Percentiles rank a stretch among this genome's conserved stretches.
Conservation (phyloP, 1,140 invertebrate genomes). For the Diorhabda carinulata region DNA sequence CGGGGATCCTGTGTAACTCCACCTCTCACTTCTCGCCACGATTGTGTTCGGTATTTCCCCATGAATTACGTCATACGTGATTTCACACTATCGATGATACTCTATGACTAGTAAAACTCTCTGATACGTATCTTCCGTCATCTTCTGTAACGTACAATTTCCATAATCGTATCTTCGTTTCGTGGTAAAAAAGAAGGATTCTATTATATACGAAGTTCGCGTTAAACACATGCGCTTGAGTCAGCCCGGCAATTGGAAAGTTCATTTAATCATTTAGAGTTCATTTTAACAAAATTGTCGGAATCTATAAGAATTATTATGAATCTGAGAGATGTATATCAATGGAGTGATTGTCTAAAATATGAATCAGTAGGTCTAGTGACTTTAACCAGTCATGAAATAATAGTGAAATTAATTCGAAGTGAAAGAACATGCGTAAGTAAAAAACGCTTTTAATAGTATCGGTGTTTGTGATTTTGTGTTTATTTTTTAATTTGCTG, state of each 20-base stretch:
- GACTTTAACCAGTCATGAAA: conserved; percentile 9
- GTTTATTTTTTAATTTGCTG: too few species aligned
- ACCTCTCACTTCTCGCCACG: not conserved
- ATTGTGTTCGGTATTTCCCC: conserved; percentile 9
- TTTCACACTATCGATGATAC: not conserved
- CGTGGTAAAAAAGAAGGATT: too few species aligned
- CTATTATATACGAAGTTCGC: too few species aligned
- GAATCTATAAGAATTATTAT: conserved; percentile 12
- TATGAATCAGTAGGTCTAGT: conserved; percentile 6
- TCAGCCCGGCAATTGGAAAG: conserved; percentile 14
- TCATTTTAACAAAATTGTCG: conserved; percentile 16
- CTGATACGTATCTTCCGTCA: not conserved
- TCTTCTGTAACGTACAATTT: not conserved
- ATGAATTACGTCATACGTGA: conserved; percentile 8
- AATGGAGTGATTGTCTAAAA: conserved; percentile 13
- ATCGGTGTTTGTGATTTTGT: too few species aligned
- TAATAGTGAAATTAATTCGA: conserved; percentile 1
- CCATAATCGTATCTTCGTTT: not conserved
- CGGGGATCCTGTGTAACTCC: conserved; percentile 13
- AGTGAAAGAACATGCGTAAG: not conserved
- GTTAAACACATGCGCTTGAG: conserved; percentile 8
- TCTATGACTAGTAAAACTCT: not conserved
- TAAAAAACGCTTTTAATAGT: not conserved
- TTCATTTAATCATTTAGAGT: conserved; percentile 19
- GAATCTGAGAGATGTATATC: conserved; percentile 15